Evolutionary conservation across 2,113 vertebrate species (phyloP), one percentile per base, ranked within the genome.

Genomic region (Hippolais icterina): DNA sequence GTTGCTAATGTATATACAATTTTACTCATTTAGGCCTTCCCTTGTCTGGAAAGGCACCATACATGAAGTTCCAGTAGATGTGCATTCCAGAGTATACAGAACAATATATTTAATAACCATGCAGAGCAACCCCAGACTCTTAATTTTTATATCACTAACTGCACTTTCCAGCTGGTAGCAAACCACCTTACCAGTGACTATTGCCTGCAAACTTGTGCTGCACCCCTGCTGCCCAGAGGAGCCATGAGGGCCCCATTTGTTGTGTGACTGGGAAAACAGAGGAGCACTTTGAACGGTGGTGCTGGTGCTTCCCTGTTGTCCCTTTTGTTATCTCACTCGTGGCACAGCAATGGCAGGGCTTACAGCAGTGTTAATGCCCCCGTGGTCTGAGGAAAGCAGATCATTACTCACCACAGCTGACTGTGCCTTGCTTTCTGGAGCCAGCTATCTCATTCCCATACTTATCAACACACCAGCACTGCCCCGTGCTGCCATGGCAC

Each of bases 381-480:
- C 3, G 7, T 1, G 72, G 72, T 77, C 46, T 42, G 69, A 79
- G 89, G 39, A 61, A 65, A 80, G 87, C 54, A 24, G 29, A 6
- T 75, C 87, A 47, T 83, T 91, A 97, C 98, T 98, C 97, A 99
- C 99, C 99, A 37, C 99, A 99, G 93, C 97, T 98, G 27, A 99
- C 99, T 23, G 99, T 97, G 49, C 99, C 99, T 96, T 98, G 99
- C 96, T 99, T 99, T 97, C 99, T 98, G 79, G 99, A 99, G 94
- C 99, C 99, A 1, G 99, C 99, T 20, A 99, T 98, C 97, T 99
- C 99, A 7, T 99, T 99, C 29, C 99, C 99, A 0, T 99, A 99
- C 95, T 99, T 99, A 97, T 99, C 99, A 54, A 99, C 99, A 71
- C 99, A 99, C 99, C 99, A 99, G 97, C 99, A 99, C 96, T 99